Conservation (phyloP, 2,888 invertebrate species). For the Drepana falcataria region DNA sequence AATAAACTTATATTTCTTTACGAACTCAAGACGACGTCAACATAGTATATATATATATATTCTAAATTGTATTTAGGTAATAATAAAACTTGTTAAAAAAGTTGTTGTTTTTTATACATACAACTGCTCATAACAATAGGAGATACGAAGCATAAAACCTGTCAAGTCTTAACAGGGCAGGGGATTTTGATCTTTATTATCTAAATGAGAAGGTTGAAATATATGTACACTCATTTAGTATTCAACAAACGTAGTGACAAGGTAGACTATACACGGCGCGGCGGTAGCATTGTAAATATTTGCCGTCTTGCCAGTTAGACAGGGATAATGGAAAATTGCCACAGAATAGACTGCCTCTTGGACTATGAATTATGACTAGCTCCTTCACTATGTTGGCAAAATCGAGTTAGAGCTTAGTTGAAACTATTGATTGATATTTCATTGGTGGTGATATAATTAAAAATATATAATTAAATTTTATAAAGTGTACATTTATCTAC, state of each 20-base stretch:
- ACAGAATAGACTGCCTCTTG: conserved; percentile 44
- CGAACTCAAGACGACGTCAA: too few species aligned
- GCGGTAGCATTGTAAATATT: conserved; percentile 42
- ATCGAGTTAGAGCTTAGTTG: neutral
- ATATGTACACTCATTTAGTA: conserved; percentile 30
- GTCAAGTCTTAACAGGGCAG: conserved; percentile 6
- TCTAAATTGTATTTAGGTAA: too few species aligned
- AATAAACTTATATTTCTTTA: too few species aligned
- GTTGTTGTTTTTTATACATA: too few species aligned
- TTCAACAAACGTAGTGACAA: conserved; percentile 38
- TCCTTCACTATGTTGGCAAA: conserved; percentile 11
- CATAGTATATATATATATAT: too few species aligned
- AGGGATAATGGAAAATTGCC: conserved; percentile 59
- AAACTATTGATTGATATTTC: too few species aligned
- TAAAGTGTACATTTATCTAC: too few species aligned
- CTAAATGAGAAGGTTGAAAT: conserved; percentile 17
- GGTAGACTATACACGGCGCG: conserved; percentile 42
- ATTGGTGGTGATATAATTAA: too few species aligned
- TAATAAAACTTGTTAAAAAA: too few species aligned
- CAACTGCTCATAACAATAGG: neutral
- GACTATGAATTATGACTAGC: conserved; percentile 49
- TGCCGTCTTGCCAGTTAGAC: conserved; percentile 45
- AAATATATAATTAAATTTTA: too few species aligned
- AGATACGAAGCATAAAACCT: neutral
- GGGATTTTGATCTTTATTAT: conserved; percentile 25